A percentile compares a stretch with the other conserved stretches of the same genome.
Conservation (phyloP, 2,888 invertebrate species). For the Phanerotoma sp. region DNA sequence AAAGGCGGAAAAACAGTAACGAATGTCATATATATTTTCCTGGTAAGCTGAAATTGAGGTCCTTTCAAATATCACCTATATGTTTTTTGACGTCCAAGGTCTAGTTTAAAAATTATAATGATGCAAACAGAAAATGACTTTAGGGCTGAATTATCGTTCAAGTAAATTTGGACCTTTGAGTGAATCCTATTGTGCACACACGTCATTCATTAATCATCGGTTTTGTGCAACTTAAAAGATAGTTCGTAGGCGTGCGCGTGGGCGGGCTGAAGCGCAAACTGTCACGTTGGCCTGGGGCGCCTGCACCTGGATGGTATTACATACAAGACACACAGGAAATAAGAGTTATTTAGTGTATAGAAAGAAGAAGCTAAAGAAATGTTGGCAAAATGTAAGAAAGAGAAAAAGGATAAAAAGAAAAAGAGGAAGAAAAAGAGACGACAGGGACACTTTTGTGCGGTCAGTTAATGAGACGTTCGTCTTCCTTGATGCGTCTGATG, state of each 20-base stretch:
- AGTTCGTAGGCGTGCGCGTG: slow-evolving; percentile 1
- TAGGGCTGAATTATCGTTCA: too few relatives aligned
- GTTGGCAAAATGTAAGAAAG: neutral
- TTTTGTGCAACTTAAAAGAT: neutral
- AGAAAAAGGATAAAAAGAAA: slow-evolving; percentile 1
- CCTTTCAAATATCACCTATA: too few relatives aligned
- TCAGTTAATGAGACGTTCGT: slow-evolving; percentile 14
- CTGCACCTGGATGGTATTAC: slow-evolving; percentile 2
- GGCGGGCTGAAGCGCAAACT: slow-evolving; percentile 11
- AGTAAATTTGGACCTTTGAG: too few relatives aligned
- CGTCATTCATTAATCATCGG: slow-evolving; percentile 1
- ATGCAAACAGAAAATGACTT: too few relatives aligned
- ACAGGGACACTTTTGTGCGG: slow-evolving; percentile 6
- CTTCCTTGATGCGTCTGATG: neutral
- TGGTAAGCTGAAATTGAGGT: too few relatives aligned
- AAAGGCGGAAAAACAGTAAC: too few relatives aligned
- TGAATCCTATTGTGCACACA: neutral
- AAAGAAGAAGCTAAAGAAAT: neutral
- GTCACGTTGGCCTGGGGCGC: slow-evolving; percentile 4
- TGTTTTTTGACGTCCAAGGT: too few relatives aligned
- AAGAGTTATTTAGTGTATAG: slow-evolving; percentile 2
- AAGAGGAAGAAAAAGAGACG: neutral
- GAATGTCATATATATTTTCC: too few relatives aligned
- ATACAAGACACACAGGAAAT: neutral
- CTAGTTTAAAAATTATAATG: too few relatives aligned